Evolutionary conservation across 2,888 invertebrate genomes (phyloP), one percentile per base, ranked within the genome.

Genomic region (Stenodema calcarata): DNA sequence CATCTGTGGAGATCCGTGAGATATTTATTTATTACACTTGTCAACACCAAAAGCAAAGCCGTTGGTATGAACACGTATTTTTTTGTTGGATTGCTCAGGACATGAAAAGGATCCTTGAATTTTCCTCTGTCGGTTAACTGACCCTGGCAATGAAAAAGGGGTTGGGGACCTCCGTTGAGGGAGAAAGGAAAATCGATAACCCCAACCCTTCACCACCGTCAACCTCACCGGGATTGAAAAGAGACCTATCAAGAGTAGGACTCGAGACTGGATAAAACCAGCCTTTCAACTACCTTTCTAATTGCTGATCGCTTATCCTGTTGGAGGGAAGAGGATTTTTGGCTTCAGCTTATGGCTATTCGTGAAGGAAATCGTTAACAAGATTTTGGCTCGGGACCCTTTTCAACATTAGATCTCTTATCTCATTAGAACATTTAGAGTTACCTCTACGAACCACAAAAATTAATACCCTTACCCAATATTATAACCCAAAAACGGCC

Each of bases 131-230:
- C n/a, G 80, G 80, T 30, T 54, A 30, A 50, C 30, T 82, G 82
- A 23, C 82, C 82, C 41, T 82, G 82, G 82, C 82, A 82, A 82
- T 82, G 82, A 82, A 82, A 82, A 41, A 70, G 35, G 54, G 73
- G 73, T 73, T 73, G 14, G 73, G 18, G 28, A 28, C 2, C 73
- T 18, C 30, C 35, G 73, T 73, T 9, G 28, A 70, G 80, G 47
- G 44, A 27, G 50, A 62, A 27, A n/a, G 28, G 80, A 80, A 30
- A 41, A 54, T 54, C 80, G 42, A 80, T 50, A 80, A n/a, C n/a
- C 14, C 80, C 54, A 30, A 0, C 42, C 80, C 42, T 23, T 1
- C 23, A 7, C 62, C 27, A 18, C 62, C 62, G 23, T 62, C 27
- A 23, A 12, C 18, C 62, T 11, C 23, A 18, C 62, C 14, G 62